Conservation (phyloP, 2,797 vertebrate genomes). For the Fundulus diaphanus region DNA sequence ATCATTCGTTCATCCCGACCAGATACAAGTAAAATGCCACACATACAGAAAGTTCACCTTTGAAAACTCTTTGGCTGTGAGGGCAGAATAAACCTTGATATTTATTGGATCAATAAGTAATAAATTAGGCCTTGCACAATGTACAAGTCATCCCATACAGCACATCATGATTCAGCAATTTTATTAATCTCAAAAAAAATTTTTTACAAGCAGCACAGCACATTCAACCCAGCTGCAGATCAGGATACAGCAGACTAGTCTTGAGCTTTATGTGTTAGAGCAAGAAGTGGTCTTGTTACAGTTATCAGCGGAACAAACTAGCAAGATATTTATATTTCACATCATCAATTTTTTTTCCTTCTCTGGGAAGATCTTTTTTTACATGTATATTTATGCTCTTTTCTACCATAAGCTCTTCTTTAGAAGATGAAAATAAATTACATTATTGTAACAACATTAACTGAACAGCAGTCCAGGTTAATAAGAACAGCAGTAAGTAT, state of each 20-base stretch:
- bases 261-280: background rate
- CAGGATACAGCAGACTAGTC: background rate
- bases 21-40: no score
- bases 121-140: background rate
- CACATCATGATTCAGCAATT: background rate
- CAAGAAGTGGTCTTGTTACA: background rate
- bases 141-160: background rate
- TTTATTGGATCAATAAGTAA: background rate
- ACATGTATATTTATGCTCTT: background rate
- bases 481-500: no score
- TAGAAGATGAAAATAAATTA: background rate
- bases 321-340: background rate
- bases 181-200: background rate
- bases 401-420: background rate
- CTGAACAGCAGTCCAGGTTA: no score
- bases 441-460: background rate
- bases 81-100: background rate
- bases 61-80: background rate
- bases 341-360: background rate
- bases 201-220: slow-evolving; percentile 1
- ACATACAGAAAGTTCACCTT: background rate
- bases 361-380: background rate
- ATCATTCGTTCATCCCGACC: no score
- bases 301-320: background rate
- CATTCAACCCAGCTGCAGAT: background rate